Base-by-base conservation (phyloP, 1,140 invertebrate species). In the Globodera rostochiensis region DNA sequence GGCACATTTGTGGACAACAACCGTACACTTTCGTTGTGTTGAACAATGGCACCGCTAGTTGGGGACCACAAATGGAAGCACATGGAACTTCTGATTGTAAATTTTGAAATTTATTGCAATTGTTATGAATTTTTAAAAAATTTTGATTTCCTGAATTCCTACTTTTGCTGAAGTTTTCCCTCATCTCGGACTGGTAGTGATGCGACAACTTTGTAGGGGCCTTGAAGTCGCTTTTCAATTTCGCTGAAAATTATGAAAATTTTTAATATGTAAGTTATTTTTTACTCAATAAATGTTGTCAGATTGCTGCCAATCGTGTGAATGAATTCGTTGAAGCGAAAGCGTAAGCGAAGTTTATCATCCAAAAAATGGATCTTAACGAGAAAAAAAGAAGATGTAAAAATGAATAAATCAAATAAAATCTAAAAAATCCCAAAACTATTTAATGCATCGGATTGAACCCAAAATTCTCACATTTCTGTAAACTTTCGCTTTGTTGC, bases 11-110 rank as follows among this genome's bases (percentile, higher is more conserved):
- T 82, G 25, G 80, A 74, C 19, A 76, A n/a, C 19, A 21, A 49
- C 49, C 82, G 36, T n/a, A 83, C 71, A 25, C 64, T 83, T 21
- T 73, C 70, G 6, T 77, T n/a, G 45, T 49, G 45, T 49, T 49
- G 36, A 57, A 73, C 36, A 25, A 82, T 83, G 46, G 81, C 47
- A 53, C 6, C 53, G 46, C 67, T 45, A 4, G 21, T 50, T 47
- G 49, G 57, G 13, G 53, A 67, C 67, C 57, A 81, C 47, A 82
- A 77, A 69, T 80, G 69, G 78, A 80, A 80, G 66, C 79, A 80
- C 49, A 79, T 9, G 25, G 19, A 71, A 80, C 79, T 80, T 78
- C 78, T 64, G 15, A 15, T 67, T 74, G 46, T 45, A 81, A 21
- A 80, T 50, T 45, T 69, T 36, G 19, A 66, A 53, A 13, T 57